phyloP scores from a whole-genome alignment of 2,888 invertebrate species.

The Plagiodera versicolora region DNA sequence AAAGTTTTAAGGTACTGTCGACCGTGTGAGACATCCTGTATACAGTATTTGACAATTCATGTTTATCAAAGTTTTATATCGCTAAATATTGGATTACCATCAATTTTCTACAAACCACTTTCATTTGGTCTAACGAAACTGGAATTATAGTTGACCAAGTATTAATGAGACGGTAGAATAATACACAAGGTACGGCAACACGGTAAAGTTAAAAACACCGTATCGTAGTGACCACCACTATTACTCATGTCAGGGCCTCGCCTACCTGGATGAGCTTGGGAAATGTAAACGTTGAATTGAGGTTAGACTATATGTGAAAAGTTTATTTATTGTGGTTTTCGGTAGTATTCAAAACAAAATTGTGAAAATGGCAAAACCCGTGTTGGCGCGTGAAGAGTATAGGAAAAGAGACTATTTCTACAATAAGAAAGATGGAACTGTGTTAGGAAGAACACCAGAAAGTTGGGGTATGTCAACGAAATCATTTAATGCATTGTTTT shows the following conservation, averaged over 20 bases:
- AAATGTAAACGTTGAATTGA: constrained; percentile 4
- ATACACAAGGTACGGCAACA: not conserved
- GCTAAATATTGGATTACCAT: not conserved
- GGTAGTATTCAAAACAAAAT: constrained; percentile 10
- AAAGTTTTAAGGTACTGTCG: too few relatives aligned
- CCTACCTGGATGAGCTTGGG: constrained; percentile 23
- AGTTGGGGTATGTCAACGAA: constrained; percentile 72
- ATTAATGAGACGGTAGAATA: not conserved
- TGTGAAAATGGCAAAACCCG: constrained; percentile 6
- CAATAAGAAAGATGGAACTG: constrained; percentile 62
- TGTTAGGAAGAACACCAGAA: constrained; percentile 62
- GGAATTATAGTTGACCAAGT: too few relatives aligned
- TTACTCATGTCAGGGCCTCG: constrained; percentile 21
- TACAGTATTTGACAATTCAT: too few relatives aligned
- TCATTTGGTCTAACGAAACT: too few relatives aligned
- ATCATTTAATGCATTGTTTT: too few relatives aligned
- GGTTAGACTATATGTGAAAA: not conserved
- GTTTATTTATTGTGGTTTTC: not conserved
- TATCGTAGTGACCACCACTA: too few relatives aligned
- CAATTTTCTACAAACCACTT: not conserved
- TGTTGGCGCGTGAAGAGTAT: constrained; percentile 27
- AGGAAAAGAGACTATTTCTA: constrained; percentile 44
- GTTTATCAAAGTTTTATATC: too few relatives aligned
- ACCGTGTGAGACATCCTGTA: too few relatives aligned
- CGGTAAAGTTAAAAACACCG: not conserved